Percentiles rank a stretch among this genome's conserved stretches.
These are phyloP conservation scores for Melanotaenia trifasciata DNA, from an alignment of 2,797 vertebrate species.

Conservation along the genomic window DNA sequence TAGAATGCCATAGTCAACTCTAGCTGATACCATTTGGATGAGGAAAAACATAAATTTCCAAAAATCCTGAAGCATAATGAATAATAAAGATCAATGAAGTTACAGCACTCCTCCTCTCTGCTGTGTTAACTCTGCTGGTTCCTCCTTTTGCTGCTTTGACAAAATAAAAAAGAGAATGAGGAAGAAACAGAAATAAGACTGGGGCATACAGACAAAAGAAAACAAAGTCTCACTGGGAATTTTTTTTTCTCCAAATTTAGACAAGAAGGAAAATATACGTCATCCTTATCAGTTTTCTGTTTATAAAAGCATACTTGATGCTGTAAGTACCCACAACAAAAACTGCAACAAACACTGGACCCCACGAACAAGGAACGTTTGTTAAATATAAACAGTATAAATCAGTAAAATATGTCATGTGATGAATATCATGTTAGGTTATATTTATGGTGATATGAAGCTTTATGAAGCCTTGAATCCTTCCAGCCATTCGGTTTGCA, in stretches of 20 bases:
- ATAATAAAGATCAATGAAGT: constrained; percentile 37
- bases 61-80: constrained; percentile 8
- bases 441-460: too few relatives aligned
- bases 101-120: too few relatives aligned
- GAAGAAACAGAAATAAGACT: not conserved
- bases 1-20: constrained; percentile 20
- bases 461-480: too few relatives aligned
- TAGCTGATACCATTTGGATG: constrained; percentile 3
- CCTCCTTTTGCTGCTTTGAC: constrained; percentile 13
- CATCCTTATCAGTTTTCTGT: constrained; percentile 62
- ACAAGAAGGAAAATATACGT: constrained; percentile 52
- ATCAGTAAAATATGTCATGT: too few relatives aligned
- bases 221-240: constrained; percentile 41
- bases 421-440: too few relatives aligned
- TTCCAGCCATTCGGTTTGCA: too few relatives aligned
- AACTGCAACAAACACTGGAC: too few relatives aligned
- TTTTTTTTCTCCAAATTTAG: constrained; percentile 34
- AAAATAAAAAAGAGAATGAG: constrained; percentile 7
- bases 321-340: too few relatives aligned
- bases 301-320: constrained; percentile 21
- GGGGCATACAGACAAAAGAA: constrained; percentile 22
- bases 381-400: too few relatives aligned
- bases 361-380: too few relatives aligned
- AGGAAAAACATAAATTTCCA: not conserved
- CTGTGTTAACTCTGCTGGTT: constrained; percentile 8